A percentile compares a stretch with the other conserved stretches of the same genome.
Conservation (phyloP, 2,113 vertebrate genomes). For the Myiopsitta monachus region DNA sequence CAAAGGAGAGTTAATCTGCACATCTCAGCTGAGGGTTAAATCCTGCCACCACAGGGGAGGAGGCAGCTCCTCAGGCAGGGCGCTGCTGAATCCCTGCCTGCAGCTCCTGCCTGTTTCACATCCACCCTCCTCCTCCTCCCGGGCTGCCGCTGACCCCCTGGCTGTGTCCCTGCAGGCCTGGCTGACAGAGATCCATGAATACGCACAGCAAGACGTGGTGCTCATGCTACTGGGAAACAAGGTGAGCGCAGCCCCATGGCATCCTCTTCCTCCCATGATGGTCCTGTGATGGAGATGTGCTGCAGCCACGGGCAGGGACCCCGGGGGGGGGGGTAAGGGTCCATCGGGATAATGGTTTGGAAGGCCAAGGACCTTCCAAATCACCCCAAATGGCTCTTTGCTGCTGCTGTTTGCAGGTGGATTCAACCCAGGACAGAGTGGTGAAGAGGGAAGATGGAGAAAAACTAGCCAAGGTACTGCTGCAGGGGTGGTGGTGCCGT, state of each 20-base stretch:
- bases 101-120: neutral
- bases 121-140: neutral
- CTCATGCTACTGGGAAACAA: conserved; percentile 95
- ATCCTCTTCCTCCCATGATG: neutral
- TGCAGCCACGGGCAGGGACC: neutral
- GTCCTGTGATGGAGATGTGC: fast-evolving
- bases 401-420: conserved; percentile 74
- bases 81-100: neutral
- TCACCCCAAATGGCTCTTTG: neutral
- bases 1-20: neutral
- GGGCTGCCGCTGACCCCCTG: neutral
- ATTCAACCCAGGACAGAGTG: conserved; percentile 86
- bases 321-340: neutral
- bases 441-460: conserved; percentile 92
- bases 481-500: fast-evolving
- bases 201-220: conserved; percentile 86
- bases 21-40: fast-evolving
- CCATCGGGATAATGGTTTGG: neutral
- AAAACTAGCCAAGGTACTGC: conserved; percentile 87
- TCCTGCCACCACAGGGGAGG: neutral
- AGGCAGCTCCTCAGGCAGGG: neutral
- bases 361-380: neutral
- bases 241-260: conserved; percentile 66
- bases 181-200: conserved; percentile 93
- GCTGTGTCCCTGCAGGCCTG: conserved; percentile 78